These are phyloP conservation scores for Theonella swinhoei DNA, from an alignment of 37 sponge, comb jelly and placozoan genomes.

Conservation along the genomic window DNA sequence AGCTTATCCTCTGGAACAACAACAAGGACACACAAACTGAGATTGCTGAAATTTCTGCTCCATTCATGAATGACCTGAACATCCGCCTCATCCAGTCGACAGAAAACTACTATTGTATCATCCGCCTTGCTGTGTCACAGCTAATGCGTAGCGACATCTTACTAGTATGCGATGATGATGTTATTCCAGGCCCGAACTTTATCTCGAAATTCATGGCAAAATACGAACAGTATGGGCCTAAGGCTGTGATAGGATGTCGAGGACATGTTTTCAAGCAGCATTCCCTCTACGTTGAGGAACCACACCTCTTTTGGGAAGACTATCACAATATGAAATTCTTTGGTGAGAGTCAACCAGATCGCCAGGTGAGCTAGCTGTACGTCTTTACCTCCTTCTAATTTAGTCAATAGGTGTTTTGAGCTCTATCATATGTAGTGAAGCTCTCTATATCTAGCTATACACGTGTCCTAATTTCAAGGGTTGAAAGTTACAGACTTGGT, in stretches of 20 bases:
- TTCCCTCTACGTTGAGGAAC: constrained; percentile 43
- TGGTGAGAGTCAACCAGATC: constrained; percentile 20
- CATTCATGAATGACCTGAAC: constrained; percentile 41
- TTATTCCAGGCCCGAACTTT: constrained; percentile 40
- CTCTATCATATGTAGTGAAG: too few relatives aligned
- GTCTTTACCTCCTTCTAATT: too few relatives aligned
- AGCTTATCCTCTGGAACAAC: constrained; percentile 75
- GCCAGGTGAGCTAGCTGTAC: constrained; percentile 15
- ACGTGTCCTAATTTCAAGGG: neutral
- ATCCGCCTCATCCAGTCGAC: constrained; percentile 60
- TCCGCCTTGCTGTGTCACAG: constrained; percentile 52
- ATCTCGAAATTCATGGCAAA: constrained; percentile 47
- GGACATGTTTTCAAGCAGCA: constrained; percentile 60
- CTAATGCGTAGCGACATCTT: constrained; percentile 63
- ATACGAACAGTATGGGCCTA: constrained; percentile 62
- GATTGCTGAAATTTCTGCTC: constrained; percentile 13
- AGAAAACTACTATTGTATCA: constrained; percentile 67
- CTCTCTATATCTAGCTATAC: neutral
- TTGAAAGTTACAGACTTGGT: neutral
- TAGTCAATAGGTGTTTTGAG: too few relatives aligned
- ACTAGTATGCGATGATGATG: constrained; percentile 72
- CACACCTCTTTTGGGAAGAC: constrained; percentile 49
- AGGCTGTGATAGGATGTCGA: constrained; percentile 53
- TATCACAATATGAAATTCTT: constrained; percentile 19
- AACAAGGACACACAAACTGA: constrained; percentile 40